Conservation (phyloP, 1,140 invertebrate species). For the Cryptotermes secundus region DNA sequence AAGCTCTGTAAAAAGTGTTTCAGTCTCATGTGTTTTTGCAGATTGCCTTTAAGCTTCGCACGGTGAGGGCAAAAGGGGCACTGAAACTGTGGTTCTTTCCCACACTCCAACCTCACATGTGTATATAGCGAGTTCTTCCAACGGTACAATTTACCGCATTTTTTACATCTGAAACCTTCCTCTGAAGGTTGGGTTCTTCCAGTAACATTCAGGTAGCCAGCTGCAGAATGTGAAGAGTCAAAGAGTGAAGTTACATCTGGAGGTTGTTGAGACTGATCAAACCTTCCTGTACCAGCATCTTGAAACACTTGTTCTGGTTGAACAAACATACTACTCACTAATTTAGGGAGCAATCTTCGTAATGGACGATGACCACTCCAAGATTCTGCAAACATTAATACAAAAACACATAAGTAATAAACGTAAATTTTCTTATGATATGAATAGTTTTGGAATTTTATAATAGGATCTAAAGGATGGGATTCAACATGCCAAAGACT, state of each 20-base stretch:
- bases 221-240: not conserved
- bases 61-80: slow-evolving; percentile 45
- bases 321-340: slow-evolving; percentile 6
- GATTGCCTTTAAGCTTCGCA: slow-evolving; percentile 42
- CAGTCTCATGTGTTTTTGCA: slow-evolving; percentile 34
- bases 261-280: not conserved
- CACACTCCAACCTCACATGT: slow-evolving; percentile 52
- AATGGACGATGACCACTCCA: not conserved
- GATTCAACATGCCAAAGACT: too few relatives aligned
- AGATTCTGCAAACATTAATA: not conserved
- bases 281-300: slow-evolving; percentile 5
- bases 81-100: slow-evolving; percentile 45
- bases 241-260: not conserved
- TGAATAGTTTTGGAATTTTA: too few relatives aligned
- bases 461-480: too few relatives aligned
- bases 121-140: slow-evolving; percentile 45
- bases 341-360: not conserved
- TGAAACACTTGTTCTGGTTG: not conserved
- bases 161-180: slow-evolving; percentile 21
- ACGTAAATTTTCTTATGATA: too few relatives aligned
- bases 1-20: not conserved
- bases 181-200: not conserved
- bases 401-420: too few relatives aligned
- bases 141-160: slow-evolving; percentile 45
- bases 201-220: not conserved